phyloP scores from a whole-genome alignment of 1,140 invertebrate genomes.

The Formica selysi region DNA sequence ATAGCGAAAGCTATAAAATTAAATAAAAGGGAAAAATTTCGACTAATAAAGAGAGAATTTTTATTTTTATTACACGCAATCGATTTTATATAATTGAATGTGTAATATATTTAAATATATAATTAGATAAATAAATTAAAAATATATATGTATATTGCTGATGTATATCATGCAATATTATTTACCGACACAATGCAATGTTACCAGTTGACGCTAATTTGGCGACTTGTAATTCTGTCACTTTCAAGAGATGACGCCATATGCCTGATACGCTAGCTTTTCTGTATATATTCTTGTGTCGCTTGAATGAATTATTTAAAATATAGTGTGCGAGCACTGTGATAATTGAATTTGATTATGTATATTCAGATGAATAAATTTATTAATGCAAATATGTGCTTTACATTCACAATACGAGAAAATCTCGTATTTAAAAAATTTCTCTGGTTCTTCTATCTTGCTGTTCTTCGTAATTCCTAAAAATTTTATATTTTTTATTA shows the following conservation, averaged over 20 bases:
- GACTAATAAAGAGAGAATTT: too few relatives aligned
- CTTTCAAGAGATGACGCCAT: constrained; percentile 3
- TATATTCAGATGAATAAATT: not conserved
- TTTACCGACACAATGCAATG: not conserved
- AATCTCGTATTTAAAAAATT: not conserved
- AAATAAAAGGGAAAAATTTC: not conserved
- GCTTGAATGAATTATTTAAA: not conserved
- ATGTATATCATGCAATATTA: not conserved
- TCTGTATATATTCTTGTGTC: not conserved
- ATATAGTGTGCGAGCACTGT: not conserved
- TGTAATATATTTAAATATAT: too few relatives aligned
- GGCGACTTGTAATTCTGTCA: not conserved
- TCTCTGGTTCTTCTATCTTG: not conserved
- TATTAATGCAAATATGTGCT: not conserved
- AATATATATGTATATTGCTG: too few relatives aligned
- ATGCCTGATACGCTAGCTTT: not conserved
- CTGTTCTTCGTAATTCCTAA: not conserved
- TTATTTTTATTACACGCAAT: too few relatives aligned
- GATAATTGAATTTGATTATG: not conserved
- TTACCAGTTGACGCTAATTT: not conserved
- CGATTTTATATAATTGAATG: too few relatives aligned
- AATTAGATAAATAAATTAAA: too few relatives aligned
- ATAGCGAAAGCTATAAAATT: not conserved
- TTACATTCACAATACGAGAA: too few relatives aligned
- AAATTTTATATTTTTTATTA: not conserved